These are phyloP conservation scores for Platichthys flesus DNA, from an alignment of 2,113 vertebrate genomes.

Conservation along the genomic window DNA sequence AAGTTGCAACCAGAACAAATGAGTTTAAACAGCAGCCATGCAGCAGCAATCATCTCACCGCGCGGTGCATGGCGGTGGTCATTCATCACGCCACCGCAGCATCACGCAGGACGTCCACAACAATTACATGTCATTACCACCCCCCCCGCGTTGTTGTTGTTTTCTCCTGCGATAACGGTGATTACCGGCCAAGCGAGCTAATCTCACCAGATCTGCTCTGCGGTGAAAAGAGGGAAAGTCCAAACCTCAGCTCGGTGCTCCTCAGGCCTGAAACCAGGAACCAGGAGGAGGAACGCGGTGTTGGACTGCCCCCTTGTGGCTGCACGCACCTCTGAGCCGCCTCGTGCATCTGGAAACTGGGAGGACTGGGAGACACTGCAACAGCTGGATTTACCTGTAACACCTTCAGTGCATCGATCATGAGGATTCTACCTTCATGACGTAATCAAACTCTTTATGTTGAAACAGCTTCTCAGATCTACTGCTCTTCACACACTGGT, in stretches of 20 bases:
- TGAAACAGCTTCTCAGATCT: too few relatives aligned
- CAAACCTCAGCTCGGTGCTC: constrained; percentile 62
- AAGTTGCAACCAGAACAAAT: constrained; percentile 66
- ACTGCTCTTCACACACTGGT: too few relatives aligned
- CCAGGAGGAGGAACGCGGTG: constrained; percentile 67
- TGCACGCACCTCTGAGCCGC: background rate
- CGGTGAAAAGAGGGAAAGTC: constrained; percentile 58
- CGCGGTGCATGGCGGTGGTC: constrained; percentile 56
- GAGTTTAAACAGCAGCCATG: constrained; percentile 58
- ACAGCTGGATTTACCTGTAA: too few relatives aligned
- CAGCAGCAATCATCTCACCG: constrained; percentile 65
- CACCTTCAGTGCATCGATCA: too few relatives aligned
- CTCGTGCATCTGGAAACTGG: background rate
- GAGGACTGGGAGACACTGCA: too few relatives aligned
- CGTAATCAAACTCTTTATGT: too few relatives aligned
- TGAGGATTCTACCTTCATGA: too few relatives aligned
- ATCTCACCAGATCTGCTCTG: constrained; percentile 77
- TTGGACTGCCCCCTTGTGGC: constrained; percentile 89
- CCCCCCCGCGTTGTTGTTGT: constrained; percentile 67
- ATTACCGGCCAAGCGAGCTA: constrained; percentile 76
- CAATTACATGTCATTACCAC: constrained; percentile 73
- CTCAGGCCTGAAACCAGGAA: constrained; percentile 36
- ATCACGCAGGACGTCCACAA: constrained; percentile 69
- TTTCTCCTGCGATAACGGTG: constrained; percentile 73
- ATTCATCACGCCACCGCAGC: constrained; percentile 71